Conservation (phyloP, 2,888 invertebrate genomes). For the Diabrotica balteata region DNA sequence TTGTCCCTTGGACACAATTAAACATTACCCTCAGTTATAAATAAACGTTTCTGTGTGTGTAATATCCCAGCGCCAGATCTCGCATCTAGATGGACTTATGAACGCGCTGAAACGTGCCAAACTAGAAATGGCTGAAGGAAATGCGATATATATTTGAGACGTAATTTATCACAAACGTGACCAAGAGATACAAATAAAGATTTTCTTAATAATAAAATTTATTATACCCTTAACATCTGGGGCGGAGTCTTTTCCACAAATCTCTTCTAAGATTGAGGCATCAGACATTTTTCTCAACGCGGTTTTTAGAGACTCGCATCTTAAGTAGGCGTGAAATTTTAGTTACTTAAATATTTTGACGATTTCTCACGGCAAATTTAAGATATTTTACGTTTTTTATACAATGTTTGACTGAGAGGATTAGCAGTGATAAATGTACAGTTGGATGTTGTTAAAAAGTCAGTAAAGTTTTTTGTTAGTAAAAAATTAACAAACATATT, state of each 20-base stretch:
- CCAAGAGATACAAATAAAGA: slow-evolving; percentile 40
- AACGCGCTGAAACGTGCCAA: slow-evolving; percentile 33
- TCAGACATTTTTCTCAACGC: slow-evolving; percentile 12
- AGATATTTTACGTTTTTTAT: too few species aligned
- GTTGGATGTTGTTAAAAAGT: too few species aligned
- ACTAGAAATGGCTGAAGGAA: slow-evolving; percentile 36
- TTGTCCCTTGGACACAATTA: too few species aligned
- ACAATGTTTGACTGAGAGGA: too few species aligned
- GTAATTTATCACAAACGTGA: slow-evolving; percentile 43
- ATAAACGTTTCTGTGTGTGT: background rate
- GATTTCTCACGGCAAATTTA: too few species aligned
- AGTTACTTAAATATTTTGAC: too few species aligned
- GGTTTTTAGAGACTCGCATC: background rate
- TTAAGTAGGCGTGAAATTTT: too few species aligned
- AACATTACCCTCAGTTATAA: too few species aligned
- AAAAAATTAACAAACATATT: too few species aligned
- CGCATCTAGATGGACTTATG: slow-evolving; percentile 20
- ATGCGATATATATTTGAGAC: slow-evolving; percentile 34
- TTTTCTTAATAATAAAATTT: slow-evolving; percentile 40
- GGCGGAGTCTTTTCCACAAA: slow-evolving; percentile 28
- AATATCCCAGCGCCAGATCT: slow-evolving; percentile 5
- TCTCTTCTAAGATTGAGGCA: slow-evolving; percentile 19
- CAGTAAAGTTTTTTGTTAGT: too few species aligned
- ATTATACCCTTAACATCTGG: slow-evolving; percentile 35
- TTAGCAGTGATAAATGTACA: too few species aligned